These are phyloP conservation scores for Orchesella cincta DNA, from an alignment of 1,140 invertebrate species.

Conservation along the genomic window DNA sequence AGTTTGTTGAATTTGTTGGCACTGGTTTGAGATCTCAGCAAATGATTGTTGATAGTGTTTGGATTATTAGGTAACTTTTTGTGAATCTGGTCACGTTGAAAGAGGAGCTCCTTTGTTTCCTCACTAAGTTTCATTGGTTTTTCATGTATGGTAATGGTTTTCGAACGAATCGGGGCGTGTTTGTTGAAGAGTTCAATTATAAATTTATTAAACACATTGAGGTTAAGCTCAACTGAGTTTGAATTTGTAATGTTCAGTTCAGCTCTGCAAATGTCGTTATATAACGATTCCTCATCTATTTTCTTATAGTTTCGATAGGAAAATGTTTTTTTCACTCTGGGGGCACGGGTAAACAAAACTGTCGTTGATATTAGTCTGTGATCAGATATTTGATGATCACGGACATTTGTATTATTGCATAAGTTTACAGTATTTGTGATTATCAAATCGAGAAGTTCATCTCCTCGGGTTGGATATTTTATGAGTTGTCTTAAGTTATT, in stretches of 20 bases:
- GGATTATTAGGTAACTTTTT: not conserved
- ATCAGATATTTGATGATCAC: no score
- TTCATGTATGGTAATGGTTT: not conserved
- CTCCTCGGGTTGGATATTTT: not conserved
- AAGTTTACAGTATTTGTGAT: not conserved
- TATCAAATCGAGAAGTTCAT: not conserved
- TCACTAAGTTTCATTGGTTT: not conserved
- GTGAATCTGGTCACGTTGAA: not conserved
- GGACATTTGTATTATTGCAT: not conserved
- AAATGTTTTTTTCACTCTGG: no score
- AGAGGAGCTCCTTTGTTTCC: not conserved
- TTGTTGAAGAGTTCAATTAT: no score
- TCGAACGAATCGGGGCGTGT: no score
- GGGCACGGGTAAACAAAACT: no score
- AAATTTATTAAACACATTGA: no score
- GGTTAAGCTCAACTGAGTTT: no score
- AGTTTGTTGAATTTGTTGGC: not conserved
- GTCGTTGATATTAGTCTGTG: no score
- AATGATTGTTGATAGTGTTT: not conserved
- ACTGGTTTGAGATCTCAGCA: not conserved
- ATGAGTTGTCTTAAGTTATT: not conserved
- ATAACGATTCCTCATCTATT: no score
- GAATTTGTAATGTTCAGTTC: no score
- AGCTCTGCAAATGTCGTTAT: no score
- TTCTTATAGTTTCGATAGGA: no score